These are phyloP conservation scores for Palloptera scutellata DNA, from an alignment of 2,888 invertebrate genomes.

Conservation along the genomic window DNA sequence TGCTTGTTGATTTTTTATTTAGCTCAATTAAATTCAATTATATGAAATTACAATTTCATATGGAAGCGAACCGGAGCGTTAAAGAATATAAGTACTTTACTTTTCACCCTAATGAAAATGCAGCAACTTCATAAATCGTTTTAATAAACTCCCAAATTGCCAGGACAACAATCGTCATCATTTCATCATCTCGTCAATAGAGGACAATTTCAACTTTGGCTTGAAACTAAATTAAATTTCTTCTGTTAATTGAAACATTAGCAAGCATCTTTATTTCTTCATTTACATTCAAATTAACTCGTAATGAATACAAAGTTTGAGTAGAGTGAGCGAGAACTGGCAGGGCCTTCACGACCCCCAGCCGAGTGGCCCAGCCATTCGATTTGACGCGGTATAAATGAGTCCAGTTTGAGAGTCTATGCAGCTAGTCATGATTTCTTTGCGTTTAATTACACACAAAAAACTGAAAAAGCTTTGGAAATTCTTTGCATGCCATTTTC, in stretches of 20 bases:
- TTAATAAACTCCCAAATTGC: constrained; percentile 45
- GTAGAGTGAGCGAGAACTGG: constrained; percentile 38
- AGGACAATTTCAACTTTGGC: too few species aligned
- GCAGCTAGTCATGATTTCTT: constrained; percentile 13
- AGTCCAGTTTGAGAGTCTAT: neutral
- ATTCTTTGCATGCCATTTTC: constrained; percentile 31
- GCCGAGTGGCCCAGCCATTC: too few species aligned
- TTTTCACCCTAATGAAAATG: too few species aligned
- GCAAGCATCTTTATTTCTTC: constrained; percentile 51
- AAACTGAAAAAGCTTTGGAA: constrained; percentile 14
- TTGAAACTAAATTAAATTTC: constrained; percentile 57
- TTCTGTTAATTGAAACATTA: constrained; percentile 59
- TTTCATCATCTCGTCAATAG: neutral
- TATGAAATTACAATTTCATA: constrained; percentile 51
- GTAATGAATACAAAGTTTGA: constrained; percentile 53
- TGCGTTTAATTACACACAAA: constrained; percentile 30
- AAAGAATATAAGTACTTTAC: too few species aligned
- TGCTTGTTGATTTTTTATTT: constrained; percentile 7
- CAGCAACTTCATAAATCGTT: neutral
- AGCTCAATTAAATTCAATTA: constrained; percentile 56
- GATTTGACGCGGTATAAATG: too few species aligned
- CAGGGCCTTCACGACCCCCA: constrained; percentile 4
- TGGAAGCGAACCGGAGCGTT: neutral
- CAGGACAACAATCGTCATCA: constrained; percentile 31
- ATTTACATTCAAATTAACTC: constrained; percentile 59